Evolutionary conservation across 2,113 vertebrate species (phyloP), one percentile per base, ranked within the genome.

Genomic region (Rhinichthys klamathensis): DNA sequence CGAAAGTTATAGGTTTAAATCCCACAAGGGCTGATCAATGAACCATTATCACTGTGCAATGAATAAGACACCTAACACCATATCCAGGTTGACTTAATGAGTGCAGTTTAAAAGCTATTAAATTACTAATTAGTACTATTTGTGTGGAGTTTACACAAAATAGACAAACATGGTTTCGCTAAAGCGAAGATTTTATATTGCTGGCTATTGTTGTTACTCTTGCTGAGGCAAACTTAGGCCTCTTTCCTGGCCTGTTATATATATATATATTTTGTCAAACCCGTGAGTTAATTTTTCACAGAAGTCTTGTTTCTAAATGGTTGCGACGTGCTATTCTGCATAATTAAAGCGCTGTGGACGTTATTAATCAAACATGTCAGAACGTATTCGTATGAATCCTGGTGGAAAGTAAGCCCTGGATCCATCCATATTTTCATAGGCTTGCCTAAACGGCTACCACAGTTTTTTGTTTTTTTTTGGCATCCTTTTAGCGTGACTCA

Each of bases 271-370:
- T 5, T 41, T 25, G 78, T 46, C n/a, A 65, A 65, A 21, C 35
- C 78, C 25, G 25, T 51, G 21, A 27, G 80, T 81, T 69, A 69
- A 54, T 81, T 69, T 81, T 81, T 67, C 80, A 69, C 80, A 51
- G 27, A 30, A 56, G 46, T 58, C 67, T 70, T 13, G 18, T 79
- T 60, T 60, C 76, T 79, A 79, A 79, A 79, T 25, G 76, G 54
- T 79, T 41, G 76, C 54, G 54, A 79, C 32, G 54, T 61, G 67
- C 80, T 54, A 83, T 58, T 73, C 81, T 56, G 49, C 81, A 27
- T 73, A 83, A 83, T 83, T 83, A 83, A 72, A 72, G 67, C 80
- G 63, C 80, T 1, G 49, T 58, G 81, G 67, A 83, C 67, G 81
- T 67, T 58, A 82, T 72, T 58, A 73, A 83, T 83, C 81, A 83